Conservation (phyloP, 2,113 vertebrate species). For the Carlito syrichta region DNA sequence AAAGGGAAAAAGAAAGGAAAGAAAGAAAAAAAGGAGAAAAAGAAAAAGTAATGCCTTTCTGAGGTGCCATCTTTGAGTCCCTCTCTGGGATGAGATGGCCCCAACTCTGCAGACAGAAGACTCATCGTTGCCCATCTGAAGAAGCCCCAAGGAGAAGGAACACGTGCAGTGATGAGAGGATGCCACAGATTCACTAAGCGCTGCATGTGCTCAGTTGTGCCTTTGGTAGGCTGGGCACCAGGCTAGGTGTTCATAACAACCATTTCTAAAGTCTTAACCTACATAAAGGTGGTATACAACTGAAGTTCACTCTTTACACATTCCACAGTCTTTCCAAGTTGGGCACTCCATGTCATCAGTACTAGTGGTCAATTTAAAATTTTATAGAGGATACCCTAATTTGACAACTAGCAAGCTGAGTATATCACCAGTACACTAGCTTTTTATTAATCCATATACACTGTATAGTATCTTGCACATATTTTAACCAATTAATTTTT, state of each 20-base stretch:
- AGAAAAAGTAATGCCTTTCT: constrained; percentile 46
- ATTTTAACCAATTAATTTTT: constrained; percentile 27
- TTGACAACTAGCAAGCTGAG: not conserved
- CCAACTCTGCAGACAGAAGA: not conserved
- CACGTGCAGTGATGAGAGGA: accelerated
- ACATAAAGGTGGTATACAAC: too few species aligned
- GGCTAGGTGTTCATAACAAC: accelerated
- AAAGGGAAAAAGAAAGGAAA: constrained; percentile 56
- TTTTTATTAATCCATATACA: not conserved
- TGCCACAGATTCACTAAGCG: accelerated
- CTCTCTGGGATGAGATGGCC: not conserved
- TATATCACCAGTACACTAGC: not conserved
- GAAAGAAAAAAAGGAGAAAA: constrained; percentile 53
- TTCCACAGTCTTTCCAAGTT: not conserved
- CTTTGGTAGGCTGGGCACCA: not conserved
- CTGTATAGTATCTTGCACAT: not conserved
- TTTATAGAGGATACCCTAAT: not conserved
- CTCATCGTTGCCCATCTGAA: not conserved
- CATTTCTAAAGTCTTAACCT: not conserved
- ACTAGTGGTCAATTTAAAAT: not conserved
- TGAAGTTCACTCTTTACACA: not conserved
- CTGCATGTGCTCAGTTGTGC: accelerated
- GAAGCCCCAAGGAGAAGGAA: not conserved
- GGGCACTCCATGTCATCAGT: not conserved
- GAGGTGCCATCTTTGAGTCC: not conserved